These are phyloP conservation scores for Monodelphis domestica DNA, from an alignment of 2,797 vertebrate species.

Conservation along the genomic window DNA sequence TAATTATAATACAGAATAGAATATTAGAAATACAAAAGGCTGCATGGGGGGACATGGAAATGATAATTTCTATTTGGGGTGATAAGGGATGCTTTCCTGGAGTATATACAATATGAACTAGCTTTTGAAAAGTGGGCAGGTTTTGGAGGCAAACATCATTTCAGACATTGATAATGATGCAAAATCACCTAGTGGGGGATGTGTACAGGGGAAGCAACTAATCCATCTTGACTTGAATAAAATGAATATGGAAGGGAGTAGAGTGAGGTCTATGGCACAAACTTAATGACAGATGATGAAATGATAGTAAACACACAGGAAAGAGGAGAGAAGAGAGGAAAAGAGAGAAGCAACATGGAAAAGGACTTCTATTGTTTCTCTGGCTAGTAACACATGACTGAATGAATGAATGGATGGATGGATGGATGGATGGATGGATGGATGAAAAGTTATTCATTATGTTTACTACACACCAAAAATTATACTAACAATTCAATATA, in stretches of 20 bases:
- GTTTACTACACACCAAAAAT: background rate
- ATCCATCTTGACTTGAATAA: background rate
- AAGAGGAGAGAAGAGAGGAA: background rate
- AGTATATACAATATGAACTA: background rate
- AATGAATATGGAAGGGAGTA: background rate
- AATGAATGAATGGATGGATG: no score
- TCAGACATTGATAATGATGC: background rate
- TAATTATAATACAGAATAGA: background rate
- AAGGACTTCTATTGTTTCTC: background rate
- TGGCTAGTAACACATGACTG: background rate
- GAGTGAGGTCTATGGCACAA: background rate
- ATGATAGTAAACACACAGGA: background rate
- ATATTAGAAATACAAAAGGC: background rate
- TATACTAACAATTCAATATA: background rate
- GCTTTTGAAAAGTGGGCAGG: background rate
- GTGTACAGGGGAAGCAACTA: background rate
- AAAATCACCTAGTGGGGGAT: background rate
- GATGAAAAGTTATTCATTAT: no score
- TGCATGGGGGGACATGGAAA: background rate
- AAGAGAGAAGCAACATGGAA: background rate
- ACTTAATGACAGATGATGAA: background rate
- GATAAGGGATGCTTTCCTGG: background rate
- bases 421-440: background rate
- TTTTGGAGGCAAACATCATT: background rate
- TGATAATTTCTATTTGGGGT: background rate